Conservation (phyloP, 2,797 vertebrate species). For the Myiothlypis coronata region DNA sequence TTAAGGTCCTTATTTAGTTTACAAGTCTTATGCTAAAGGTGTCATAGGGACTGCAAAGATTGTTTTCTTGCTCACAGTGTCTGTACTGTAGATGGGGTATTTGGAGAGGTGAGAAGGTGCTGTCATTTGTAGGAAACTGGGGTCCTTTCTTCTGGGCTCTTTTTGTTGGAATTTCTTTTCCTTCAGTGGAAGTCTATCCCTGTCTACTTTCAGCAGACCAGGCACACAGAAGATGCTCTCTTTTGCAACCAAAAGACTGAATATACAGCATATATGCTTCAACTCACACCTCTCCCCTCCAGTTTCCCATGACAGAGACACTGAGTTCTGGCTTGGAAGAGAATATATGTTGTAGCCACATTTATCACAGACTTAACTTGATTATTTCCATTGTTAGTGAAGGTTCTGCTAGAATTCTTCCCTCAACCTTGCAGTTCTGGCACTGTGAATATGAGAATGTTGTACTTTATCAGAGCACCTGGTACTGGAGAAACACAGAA, state of each 20-base stretch:
- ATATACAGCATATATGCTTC: rapidly evolving
- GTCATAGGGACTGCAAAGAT: background rate
- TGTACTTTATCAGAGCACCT: background rate
- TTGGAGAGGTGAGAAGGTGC: background rate
- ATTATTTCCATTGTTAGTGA: background rate
- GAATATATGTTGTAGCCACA: background rate
- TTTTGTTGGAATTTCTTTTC: background rate
- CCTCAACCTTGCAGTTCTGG: background rate
- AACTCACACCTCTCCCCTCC: background rate
- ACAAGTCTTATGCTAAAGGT: background rate
- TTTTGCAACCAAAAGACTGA: background rate
- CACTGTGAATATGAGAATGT: background rate
- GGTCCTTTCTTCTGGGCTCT: background rate
- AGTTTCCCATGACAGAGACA: background rate
- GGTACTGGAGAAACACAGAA: background rate
- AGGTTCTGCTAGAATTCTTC: background rate
- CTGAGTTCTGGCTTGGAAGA: background rate
- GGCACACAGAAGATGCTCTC: rapidly evolving
- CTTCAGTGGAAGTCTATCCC: background rate
- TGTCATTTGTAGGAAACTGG: background rate
- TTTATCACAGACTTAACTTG: background rate
- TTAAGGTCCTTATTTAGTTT: background rate
- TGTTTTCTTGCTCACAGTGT: background rate
- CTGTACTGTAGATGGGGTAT: background rate
- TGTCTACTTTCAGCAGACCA: background rate